Conservation (phyloP, 2,888 invertebrate species). For the Cynaeus angustus region DNA sequence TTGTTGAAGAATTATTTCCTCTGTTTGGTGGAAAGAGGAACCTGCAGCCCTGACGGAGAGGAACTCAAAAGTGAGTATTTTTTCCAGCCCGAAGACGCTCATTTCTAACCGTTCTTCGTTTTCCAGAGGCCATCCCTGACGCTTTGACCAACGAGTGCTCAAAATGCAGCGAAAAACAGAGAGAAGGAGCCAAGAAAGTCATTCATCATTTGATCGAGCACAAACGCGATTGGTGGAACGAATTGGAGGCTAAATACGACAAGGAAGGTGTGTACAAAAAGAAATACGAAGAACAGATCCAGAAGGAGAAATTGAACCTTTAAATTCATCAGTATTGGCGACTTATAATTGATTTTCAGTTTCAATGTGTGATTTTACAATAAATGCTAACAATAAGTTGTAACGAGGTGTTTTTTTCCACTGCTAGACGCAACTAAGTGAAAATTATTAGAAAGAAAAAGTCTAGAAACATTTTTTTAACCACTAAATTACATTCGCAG, state of each 20-base stretch:
- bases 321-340: neutral
- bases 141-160: constrained; percentile 28
- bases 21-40: constrained; percentile 78
- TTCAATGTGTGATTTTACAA: neutral
- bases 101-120: neutral
- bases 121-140: constrained; percentile 5
- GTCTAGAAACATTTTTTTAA: too few relatives aligned
- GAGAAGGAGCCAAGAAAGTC: constrained; percentile 77
- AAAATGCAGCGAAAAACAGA: constrained; percentile 81
- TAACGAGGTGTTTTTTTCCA: neutral
- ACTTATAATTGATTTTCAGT: too few relatives aligned
- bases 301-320: constrained; percentile 61
- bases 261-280: constrained; percentile 78
- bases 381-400: neutral
- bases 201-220: constrained; percentile 80
- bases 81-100: too few relatives aligned
- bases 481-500: too few relatives aligned
- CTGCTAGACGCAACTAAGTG: too few relatives aligned
- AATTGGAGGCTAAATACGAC: constrained; percentile 81
- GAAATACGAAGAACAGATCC: constrained; percentile 76
- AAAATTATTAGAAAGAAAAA: too few relatives aligned
- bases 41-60: constrained; percentile 80
- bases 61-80: constrained; percentile 72
- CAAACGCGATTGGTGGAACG: constrained; percentile 78
- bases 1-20: constrained; percentile 79